Conservation (phyloP, 2,797 vertebrate genomes). For the Spea hammondii region DNA sequence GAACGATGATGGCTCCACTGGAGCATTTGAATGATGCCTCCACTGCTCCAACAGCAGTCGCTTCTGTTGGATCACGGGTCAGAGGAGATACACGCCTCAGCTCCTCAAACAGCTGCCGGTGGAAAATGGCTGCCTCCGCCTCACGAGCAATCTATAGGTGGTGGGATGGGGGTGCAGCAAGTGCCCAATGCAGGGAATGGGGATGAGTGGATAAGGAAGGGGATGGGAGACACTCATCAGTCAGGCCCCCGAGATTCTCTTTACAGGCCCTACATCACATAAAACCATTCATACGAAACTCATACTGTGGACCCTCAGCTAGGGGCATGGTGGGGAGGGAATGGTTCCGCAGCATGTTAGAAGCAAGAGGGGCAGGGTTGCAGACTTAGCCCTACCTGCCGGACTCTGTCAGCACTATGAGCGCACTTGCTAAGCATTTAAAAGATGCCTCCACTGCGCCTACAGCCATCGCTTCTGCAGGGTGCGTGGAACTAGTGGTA, state of each 20-base stretch:
- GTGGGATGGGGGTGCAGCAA: slow-evolving; percentile 45
- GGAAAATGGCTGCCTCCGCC: slow-evolving; percentile 97
- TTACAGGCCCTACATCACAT: slow-evolving; percentile 37
- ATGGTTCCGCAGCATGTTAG: slow-evolving; percentile 39
- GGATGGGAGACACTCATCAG: slow-evolving; percentile 60
- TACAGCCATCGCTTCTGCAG: slow-evolving; percentile 90
- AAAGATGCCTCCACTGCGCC: slow-evolving; percentile 96
- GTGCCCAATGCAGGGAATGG: slow-evolving; percentile 54
- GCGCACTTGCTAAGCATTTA: slow-evolving; percentile 90
- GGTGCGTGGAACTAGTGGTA: slow-evolving; percentile 78
- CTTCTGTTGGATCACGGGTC: slow-evolving; percentile 95
- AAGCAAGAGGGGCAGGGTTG: not conserved
- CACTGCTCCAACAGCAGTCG: slow-evolving; percentile 88
- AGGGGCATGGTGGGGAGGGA: slow-evolving; percentile 15
- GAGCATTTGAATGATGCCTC: slow-evolving; percentile 98
- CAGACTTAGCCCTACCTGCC: slow-evolving; percentile 88
- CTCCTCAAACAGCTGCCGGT: slow-evolving; percentile 96
- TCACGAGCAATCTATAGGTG: slow-evolving; percentile 88
- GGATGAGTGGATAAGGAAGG: slow-evolving; percentile 57
- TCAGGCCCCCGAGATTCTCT: not conserved
- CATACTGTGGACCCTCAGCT: slow-evolving; percentile 16
- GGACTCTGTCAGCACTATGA: slow-evolving; percentile 96
- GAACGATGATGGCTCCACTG: slow-evolving; percentile 93
- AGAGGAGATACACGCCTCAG: slow-evolving; percentile 86
- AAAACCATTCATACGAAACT: slow-evolving; percentile 21